Conservation (phyloP, 2,113 vertebrate species). For the Syngnathus typhle region DNA sequence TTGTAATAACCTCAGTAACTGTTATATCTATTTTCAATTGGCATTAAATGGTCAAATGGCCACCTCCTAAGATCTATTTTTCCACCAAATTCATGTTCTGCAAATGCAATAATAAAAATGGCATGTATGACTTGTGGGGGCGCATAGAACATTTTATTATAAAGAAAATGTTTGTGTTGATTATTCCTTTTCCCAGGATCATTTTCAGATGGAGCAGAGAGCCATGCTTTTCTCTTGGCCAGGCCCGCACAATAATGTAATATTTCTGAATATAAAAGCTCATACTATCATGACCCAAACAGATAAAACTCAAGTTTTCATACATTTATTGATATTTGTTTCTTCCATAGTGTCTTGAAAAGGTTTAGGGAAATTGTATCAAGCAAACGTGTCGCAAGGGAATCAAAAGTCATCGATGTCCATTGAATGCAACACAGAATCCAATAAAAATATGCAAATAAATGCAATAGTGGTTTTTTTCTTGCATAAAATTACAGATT, state of each 20-base stretch:
- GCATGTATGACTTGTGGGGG: too few species aligned
- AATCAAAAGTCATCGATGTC: conserved; percentile 55
- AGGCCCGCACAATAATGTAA: too few species aligned
- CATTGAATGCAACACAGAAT: conserved; percentile 64
- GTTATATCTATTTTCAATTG: too few species aligned
- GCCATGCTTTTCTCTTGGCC: too few species aligned
- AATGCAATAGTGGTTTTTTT: conserved; percentile 52
- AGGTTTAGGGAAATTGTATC: conserved; percentile 67
- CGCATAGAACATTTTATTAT: too few species aligned
- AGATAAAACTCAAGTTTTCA: conserved; percentile 39
- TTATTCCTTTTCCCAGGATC: too few species aligned
- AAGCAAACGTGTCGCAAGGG: conserved; percentile 65
- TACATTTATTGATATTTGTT: conserved; percentile 68
- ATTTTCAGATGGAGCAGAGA: neutral
- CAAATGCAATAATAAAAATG: too few species aligned
- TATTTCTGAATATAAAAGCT: neutral
- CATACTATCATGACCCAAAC: neutral
- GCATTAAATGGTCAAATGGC: too few species aligned
- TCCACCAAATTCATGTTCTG: too few species aligned
- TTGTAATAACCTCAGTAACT: too few species aligned
- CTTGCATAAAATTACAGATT: conserved; percentile 67
- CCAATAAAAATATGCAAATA: conserved; percentile 66
- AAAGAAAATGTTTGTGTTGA: too few species aligned
- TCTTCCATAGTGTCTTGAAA: conserved; percentile 63
- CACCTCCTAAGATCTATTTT: too few species aligned